A percentile compares a stretch with the other conserved stretches of the same genome.
phyloP scores from a whole-genome alignment of 2,113 vertebrate genomes.

The Tylochromis polylepis region DNA sequence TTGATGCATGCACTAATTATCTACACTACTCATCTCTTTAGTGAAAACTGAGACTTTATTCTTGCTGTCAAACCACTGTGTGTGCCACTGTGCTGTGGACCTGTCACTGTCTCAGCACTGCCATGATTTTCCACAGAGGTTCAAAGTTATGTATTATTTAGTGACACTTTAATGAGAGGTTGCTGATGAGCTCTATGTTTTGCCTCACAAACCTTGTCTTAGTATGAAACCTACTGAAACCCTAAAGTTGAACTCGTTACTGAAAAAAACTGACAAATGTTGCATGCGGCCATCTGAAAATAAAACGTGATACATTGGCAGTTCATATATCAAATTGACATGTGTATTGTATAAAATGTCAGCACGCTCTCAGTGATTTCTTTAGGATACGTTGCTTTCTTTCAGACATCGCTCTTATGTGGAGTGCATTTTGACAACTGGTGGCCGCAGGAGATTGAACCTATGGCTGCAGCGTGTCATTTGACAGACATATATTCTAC shows the following conservation, averaged over 20 bases:
- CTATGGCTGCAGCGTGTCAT: neutral
- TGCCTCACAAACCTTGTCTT: neutral
- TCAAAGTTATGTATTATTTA: constrained; percentile 37
- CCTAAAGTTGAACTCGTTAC: neutral
- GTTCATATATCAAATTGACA: constrained; percentile 26
- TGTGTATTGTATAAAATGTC: constrained; percentile 9
- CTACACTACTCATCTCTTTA: neutral
- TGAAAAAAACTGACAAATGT: neutral
- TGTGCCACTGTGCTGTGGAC: neutral
- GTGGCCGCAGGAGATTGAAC: constrained; percentile 20
- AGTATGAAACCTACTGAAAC: neutral
- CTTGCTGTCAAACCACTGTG: neutral
- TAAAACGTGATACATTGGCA: neutral
- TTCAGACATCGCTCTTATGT: neutral
- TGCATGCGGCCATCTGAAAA: neutral
- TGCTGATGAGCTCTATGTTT: neutral
- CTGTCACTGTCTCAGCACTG: neutral
- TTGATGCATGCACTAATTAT: constrained; percentile 23
- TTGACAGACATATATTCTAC: neutral
- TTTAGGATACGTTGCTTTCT: neutral
- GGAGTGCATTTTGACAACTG: constrained; percentile 15
- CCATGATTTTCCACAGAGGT: constrained; percentile 9
- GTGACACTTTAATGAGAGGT: constrained; percentile 13
- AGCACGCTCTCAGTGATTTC: neutral
- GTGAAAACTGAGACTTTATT: constrained; percentile 26